phyloP scores from a whole-genome alignment of 2,797 vertebrate species.

The Schizothorax lantsangensis region DNA sequence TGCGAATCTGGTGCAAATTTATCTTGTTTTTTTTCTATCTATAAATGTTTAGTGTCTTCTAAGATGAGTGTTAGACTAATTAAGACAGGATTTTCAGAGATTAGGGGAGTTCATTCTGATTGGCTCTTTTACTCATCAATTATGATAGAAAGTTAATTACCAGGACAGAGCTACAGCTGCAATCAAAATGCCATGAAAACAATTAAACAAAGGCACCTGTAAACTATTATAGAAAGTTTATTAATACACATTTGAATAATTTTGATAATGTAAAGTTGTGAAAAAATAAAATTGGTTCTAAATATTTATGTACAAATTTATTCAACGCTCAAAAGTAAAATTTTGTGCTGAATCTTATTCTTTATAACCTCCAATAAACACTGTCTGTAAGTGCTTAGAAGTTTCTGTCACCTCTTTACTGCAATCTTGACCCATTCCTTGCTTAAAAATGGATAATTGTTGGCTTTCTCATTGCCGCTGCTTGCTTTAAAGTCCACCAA shows the following conservation, averaged over 20 bases:
- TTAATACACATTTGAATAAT: neutral
- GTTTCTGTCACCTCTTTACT: neutral
- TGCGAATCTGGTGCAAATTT: constrained; percentile 75
- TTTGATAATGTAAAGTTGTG: neutral
- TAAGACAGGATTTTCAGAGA: neutral
- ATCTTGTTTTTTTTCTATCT: neutral
- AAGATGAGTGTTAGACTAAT: neutral
- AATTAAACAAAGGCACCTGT: too few relatives aligned
- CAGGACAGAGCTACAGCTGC: neutral
- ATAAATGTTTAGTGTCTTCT: neutral
- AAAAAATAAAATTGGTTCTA: neutral
- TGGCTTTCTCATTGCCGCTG: too few relatives aligned
- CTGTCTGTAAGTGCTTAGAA: neutral
- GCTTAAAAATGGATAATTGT: too few relatives aligned
- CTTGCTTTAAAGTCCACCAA: too few relatives aligned
- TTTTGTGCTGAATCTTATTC: neutral
- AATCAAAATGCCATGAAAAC: neutral
- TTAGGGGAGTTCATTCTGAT: neutral
- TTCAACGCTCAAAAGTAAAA: neutral
- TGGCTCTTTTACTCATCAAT: neutral
- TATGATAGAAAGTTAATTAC: neutral
- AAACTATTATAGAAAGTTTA: neutral
- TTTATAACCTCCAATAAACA: neutral
- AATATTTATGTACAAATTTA: neutral
- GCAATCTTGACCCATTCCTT: too few relatives aligned